Evolutionary conservation across 2,113 vertebrate genomes (phyloP).

Genomic region (Bungarus multicinctus): DNA sequence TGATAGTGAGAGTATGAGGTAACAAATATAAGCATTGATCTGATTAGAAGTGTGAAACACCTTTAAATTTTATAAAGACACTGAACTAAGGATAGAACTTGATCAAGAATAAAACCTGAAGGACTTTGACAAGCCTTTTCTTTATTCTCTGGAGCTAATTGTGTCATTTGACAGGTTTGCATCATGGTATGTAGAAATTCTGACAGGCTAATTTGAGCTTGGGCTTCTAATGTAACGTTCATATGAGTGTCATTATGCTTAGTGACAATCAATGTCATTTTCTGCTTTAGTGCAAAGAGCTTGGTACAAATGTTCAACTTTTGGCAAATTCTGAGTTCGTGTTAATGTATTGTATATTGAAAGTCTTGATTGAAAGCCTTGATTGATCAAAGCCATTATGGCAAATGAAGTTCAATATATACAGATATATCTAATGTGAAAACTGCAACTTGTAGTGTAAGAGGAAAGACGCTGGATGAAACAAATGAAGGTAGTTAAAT

Average conservation of each 20-base stretch:
- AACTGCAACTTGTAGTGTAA: neutral
- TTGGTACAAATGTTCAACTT: constrained; percentile 45
- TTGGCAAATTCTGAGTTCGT: constrained; percentile 26
- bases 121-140: constrained; percentile 64
- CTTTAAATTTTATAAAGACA: constrained; percentile 57
- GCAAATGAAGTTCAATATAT: neutral
- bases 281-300: constrained; percentile 57
- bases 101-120: constrained; percentile 43
- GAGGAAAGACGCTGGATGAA: neutral
- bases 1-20: neutral
- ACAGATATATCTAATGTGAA: neutral
- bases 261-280: constrained; percentile 74
- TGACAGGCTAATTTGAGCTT: constrained; percentile 75
- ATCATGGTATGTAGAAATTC: constrained; percentile 59
- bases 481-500: neutral
- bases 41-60: constrained; percentile 39
- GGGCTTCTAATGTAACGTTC: constrained; percentile 59
- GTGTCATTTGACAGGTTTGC: constrained; percentile 65
- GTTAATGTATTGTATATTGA: neutral
- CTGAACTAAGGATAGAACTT: constrained; percentile 30
- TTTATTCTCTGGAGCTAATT: constrained; percentile 70
- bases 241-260: constrained; percentile 62
- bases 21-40: constrained; percentile 10
- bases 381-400: neutral
- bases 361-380: neutral